Evolutionary conservation across 2,113 vertebrate species (phyloP).

Genomic region (Chrysemys picta): DNA sequence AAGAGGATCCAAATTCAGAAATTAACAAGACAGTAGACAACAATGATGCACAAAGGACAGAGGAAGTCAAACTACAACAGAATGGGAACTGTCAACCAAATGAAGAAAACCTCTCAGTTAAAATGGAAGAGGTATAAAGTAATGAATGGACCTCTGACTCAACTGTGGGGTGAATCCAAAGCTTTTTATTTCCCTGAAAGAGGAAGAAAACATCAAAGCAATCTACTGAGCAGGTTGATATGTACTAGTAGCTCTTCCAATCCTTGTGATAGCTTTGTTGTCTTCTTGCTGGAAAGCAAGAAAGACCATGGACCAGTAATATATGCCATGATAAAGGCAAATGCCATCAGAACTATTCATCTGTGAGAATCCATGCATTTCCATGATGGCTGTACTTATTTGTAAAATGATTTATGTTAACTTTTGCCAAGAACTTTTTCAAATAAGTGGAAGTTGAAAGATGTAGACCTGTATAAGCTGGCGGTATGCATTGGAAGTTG

Average conservation of each 20-base stretch:
- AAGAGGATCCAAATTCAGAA: constrained; percentile 76
- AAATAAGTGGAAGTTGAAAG: constrained; percentile 64
- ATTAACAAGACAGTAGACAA: constrained; percentile 79
- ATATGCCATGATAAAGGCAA: constrained; percentile 61
- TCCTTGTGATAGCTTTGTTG: constrained; percentile 67
- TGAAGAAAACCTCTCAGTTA: constrained; percentile 77
- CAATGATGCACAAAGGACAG: constrained; percentile 76
- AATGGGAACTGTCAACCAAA: constrained; percentile 89
- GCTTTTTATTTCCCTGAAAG: constrained; percentile 66
- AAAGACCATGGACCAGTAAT: constrained; percentile 60
- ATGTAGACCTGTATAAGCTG: constrained; percentile 70
- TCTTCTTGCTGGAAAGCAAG: constrained; percentile 72
- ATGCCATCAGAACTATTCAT: constrained; percentile 65
- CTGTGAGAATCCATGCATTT: constrained; percentile 72
- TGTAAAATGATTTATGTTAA: constrained; percentile 71
- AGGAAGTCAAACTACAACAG: constrained; percentile 80
- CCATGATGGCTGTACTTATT: constrained; percentile 70
- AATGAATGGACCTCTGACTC: constrained; percentile 12
- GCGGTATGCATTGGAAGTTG: constrained; percentile 69
- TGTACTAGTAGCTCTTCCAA: constrained; percentile 53
- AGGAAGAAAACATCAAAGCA: constrained; percentile 72
- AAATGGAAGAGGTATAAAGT: constrained; percentile 75
- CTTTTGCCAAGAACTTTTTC: constrained; percentile 74
- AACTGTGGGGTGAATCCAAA: constrained; percentile 71
- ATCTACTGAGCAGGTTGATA: constrained; percentile 50